phyloP scores from a whole-genome alignment of 1,140 invertebrate genomes.

The Lucilia cuprina region DNA sequence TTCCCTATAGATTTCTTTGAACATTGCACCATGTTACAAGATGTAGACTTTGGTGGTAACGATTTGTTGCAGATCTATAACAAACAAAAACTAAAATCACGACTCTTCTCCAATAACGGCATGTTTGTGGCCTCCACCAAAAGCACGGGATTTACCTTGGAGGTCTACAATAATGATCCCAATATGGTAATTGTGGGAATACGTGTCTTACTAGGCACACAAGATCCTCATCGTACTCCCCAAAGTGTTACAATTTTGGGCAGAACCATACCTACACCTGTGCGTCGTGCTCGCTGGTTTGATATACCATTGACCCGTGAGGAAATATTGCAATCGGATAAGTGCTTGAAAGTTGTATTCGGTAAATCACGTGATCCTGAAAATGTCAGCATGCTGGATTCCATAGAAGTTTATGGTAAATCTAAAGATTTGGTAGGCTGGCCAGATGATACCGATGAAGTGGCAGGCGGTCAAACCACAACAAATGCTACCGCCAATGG shows the following conservation, averaged over 20 bases:
- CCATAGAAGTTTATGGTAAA: constrained; percentile 91
- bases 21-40: constrained; percentile 87
- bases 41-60: constrained; percentile 95
- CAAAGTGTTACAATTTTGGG: constrained; percentile 77
- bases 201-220: constrained; percentile 84
- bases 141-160: constrained; percentile 85
- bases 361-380: constrained; percentile 89
- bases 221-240: constrained; percentile 85
- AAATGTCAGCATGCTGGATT: constrained; percentile 90
- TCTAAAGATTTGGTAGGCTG: constrained; percentile 96
- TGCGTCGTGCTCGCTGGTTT: constrained; percentile 88
- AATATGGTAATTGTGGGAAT: constrained; percentile 85
- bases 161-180: constrained; percentile 87
- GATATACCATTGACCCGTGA: constrained; percentile 94
- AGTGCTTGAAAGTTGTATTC: constrained; percentile 89
- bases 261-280: constrained; percentile 76
- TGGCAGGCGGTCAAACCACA: constrained; percentile 62
- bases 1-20: constrained; percentile 98
- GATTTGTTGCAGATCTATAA: constrained; percentile 96
- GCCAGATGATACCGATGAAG: constrained; percentile 94
- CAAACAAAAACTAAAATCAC: constrained; percentile 89
- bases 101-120: constrained; percentile 83
- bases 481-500: constrained; percentile 16
- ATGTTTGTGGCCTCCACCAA: constrained; percentile 91
- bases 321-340: constrained; percentile 92